Evolutionary conservation across 2,113 vertebrate species (phyloP).

Genomic region (Xenopus laevis): DNA sequence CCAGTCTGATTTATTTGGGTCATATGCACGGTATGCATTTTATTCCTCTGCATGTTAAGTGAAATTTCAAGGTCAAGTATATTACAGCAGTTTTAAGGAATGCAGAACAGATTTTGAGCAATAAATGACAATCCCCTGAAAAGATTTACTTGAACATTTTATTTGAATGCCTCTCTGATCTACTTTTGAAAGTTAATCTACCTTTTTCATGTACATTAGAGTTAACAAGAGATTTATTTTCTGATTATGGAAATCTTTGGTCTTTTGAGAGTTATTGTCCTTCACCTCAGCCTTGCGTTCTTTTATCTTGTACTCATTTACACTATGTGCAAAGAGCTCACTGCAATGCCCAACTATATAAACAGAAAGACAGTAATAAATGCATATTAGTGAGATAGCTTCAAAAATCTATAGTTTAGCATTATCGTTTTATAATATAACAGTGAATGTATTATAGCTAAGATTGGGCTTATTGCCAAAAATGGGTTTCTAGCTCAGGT

Average conservation of each 20-base stretch:
- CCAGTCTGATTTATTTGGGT: background rate
- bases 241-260: slow-evolving; percentile 21
- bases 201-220: slow-evolving; percentile 28
- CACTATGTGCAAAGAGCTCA: slow-evolving; percentile 3
- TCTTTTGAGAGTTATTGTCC: background rate
- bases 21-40: background rate
- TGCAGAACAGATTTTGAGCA: background rate
- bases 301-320: slow-evolving; percentile 30
- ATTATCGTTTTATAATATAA: too few relatives aligned
- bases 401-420: background rate
- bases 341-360: background rate
- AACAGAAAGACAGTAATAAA: background rate
- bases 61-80: slow-evolving; percentile 37
- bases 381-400: background rate
- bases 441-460: too few relatives aligned
- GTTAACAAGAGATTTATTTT: slow-evolving; percentile 17
- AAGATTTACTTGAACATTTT: slow-evolving; percentile 39
- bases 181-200: slow-evolving; percentile 34
- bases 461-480: too few relatives aligned
- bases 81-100: slow-evolving; percentile 16
- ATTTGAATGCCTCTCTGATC: slow-evolving; percentile 30
- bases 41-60: background rate
- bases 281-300: slow-evolving; percentile 4
- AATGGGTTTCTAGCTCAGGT: too few relatives aligned
- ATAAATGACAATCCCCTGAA: background rate